Conservation (phyloP, 2,113 vertebrate species). For the Bombycilla garrulus region DNA sequence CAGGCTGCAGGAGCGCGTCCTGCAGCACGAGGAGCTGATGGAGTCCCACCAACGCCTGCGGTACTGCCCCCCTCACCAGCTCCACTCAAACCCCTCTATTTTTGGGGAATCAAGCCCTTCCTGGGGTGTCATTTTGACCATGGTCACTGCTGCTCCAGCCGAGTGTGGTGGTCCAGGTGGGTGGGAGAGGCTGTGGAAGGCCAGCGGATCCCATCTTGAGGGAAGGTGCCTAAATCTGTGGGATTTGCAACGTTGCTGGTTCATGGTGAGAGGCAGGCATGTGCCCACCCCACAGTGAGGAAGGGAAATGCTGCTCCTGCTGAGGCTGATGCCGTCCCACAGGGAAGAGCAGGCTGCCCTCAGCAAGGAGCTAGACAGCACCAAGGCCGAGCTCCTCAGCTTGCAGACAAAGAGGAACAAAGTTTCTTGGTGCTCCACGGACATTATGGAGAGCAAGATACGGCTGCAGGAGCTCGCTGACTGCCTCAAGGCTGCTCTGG, state of each 20-base stretch:
- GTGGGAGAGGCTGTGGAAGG: neutral
- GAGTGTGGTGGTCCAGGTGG: rapidly evolving
- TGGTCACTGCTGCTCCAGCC: neutral
- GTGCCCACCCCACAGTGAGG: rapidly evolving
- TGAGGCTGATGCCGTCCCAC: neutral
- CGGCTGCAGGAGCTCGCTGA: neutral
- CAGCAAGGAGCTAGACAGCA: neutral
- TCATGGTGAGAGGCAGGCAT: rapidly evolving
- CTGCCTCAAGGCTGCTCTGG: neutral
- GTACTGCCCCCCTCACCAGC: constrained; percentile 55
- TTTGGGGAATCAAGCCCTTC: neutral
- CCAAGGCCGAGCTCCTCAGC: neutral
- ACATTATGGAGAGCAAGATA: neutral
- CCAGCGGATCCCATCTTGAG: neutral
- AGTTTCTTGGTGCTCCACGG: constrained; percentile 13
- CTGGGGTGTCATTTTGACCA: too few species aligned
- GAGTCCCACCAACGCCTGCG: constrained; percentile 71
- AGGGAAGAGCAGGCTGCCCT: constrained; percentile 31
- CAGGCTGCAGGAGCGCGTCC: constrained; percentile 76
- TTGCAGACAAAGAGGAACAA: constrained; percentile 41
- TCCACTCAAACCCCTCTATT: neutral
- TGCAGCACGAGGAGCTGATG: constrained; percentile 83
- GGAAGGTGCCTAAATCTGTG: neutral
- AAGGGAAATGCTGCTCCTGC: neutral
- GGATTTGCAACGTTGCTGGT: neutral